Conservation (phyloP, 1,140 invertebrate species). For the Macrotrachela quadricornifera region DNA sequence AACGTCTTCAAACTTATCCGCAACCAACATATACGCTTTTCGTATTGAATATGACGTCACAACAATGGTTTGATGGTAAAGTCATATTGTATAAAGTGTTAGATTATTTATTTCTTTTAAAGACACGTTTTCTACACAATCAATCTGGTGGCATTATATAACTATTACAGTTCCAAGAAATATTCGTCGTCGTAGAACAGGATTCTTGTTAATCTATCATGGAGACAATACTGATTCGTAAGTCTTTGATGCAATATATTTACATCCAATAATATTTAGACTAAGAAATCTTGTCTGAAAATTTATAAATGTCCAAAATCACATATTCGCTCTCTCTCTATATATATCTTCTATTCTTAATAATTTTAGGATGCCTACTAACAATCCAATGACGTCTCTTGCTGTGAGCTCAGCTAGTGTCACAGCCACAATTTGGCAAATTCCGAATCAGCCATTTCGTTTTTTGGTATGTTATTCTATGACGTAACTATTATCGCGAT, state of each 20-base stretch:
- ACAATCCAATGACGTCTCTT: not conserved
- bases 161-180: slow-evolving; percentile 16
- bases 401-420: slow-evolving; percentile 14
- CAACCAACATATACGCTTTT: slow-evolving; percentile 15
- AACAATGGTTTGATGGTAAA: slow-evolving; percentile 18
- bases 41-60: slow-evolving; percentile 19
- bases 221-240: slow-evolving; percentile 14
- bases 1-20: slow-evolving; percentile 10
- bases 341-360: no score
- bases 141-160: slow-evolving; percentile 22
- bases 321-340: no score
- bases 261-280: not conserved
- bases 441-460: slow-evolving; percentile 19
- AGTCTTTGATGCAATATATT: not conserved
- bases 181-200: slow-evolving; percentile 12
- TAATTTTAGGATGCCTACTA: no score
- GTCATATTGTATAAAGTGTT: not conserved
- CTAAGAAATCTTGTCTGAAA: no score
- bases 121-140: slow-evolving; percentile 9
- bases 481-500: no score
- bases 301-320: no score
- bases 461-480: slow-evolving; percentile 13
- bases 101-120: not conserved
- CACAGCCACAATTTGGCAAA: slow-evolving; percentile 15
- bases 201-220: slow-evolving; percentile 15